Percentiles rank a stretch among this genome's conserved stretches.
Evolutionary conservation across 2,797 vertebrate genomes (phyloP).

Genomic region (Rhabdophis nuchalis): DNA sequence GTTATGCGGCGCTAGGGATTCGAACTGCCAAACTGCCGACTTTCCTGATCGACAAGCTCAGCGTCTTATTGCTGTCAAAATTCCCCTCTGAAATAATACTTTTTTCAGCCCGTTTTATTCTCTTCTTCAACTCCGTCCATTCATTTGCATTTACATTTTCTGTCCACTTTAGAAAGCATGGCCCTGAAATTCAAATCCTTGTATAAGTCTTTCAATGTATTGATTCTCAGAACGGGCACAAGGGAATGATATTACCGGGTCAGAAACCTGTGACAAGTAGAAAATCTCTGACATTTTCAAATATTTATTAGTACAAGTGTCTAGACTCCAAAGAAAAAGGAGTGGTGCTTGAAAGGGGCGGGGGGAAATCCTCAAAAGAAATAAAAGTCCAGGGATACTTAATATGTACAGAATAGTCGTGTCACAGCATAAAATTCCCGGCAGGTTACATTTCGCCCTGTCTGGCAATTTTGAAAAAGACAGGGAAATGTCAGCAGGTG

Average conservation of each 20-base stretch:
- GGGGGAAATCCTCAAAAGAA: conserved; percentile 52
- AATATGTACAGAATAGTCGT: conserved; percentile 69
- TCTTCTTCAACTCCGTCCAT: conserved; percentile 5
- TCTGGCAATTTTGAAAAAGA: conserved; percentile 71
- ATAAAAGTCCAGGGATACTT: conserved; percentile 55
- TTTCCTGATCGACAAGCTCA: too few species aligned
- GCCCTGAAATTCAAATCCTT: conserved; percentile 23
- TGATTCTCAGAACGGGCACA: conserved; percentile 33
- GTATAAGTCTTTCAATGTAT: conserved; percentile 39
- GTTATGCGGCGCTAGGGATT: too few species aligned
- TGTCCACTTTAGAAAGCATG: neutral
- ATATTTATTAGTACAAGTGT: conserved; percentile 72
- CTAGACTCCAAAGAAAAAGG: conserved; percentile 56
- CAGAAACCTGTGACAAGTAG: conserved; percentile 40
- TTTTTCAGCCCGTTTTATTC: conserved; percentile 48
- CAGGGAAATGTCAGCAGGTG: conserved; percentile 67
- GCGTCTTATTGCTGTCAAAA: neutral
- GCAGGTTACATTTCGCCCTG: conserved; percentile 74
- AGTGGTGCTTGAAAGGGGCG: conserved; percentile 67
- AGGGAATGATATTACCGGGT: conserved; percentile 51
- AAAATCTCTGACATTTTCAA: conserved; percentile 70
- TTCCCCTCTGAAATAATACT: neutral
- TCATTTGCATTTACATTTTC: conserved; percentile 51
- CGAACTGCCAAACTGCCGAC: too few species aligned
- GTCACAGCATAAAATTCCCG: conserved; percentile 69